Base-by-base conservation (phyloP, 2,113 vertebrate genomes). In the Alligator mississippiensis region DNA sequence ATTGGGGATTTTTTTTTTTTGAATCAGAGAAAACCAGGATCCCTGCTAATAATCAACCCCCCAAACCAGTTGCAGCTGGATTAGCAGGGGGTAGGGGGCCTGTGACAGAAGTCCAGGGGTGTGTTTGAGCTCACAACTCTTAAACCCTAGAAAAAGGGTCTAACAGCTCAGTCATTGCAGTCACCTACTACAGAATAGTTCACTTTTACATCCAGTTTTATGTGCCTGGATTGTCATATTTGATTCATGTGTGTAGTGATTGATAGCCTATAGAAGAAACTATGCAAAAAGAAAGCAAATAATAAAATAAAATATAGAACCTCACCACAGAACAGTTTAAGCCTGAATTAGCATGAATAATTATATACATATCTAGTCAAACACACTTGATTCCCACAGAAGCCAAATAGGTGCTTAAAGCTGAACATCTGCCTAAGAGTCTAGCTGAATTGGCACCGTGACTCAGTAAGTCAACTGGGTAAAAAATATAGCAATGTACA, bases 301-400 rank as follows among this genome's bases (percentile, higher is more conserved):
- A 60, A 61, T 3, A 77, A 6, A 34, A 34, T 34, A 6, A 79
- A 1, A 1, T 80, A 22, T 3, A 63, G 59, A 85, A 89, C 8
- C 0, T 1, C 83, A 1, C 4, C 16, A 77, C 22, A 77, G 75
- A 80, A 47, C 4, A 3, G 25, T 3, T 3, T 55, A 14, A 9
- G 38, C 4, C 3, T 57, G 16, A 62, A 38, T 11, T 38, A 82
- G 30, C 2, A 18, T 15, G 5, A 60, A 5, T 24, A 77, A 5
- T 66, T 61, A 19, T 12, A 84, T 8, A 18, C 14, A 66, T 15
- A 5, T 76, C 22, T 2, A 0, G 75, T 16, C 63, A 83, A 14
- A 78, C 61, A n/a, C 3, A 47, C 2, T 60, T 77, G 8, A 28
- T 30, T 78, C 1, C 60, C 82, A 11, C 55, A 64, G 21, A 63